Conservation (phyloP, 2,888 invertebrate genomes). For the Tolmerus cingulatus region DNA sequence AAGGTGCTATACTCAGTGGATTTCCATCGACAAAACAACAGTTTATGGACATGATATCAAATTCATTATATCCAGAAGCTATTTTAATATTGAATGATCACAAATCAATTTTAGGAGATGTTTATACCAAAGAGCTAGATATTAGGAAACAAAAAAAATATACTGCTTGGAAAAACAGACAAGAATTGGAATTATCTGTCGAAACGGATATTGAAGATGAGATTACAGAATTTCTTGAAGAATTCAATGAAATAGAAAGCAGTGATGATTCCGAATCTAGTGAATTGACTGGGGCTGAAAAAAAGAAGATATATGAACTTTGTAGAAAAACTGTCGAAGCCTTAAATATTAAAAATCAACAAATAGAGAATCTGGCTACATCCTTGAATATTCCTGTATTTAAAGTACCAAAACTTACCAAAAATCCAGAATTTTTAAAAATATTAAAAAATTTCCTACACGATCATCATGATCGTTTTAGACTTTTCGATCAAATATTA, state of each 20-base stretch:
- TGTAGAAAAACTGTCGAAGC: not conserved
- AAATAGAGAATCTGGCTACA: not conserved
- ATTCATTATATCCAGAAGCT: constrained; percentile 65
- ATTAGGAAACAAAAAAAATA: constrained; percentile 56
- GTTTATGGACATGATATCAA: constrained; percentile 61
- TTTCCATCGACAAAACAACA: constrained; percentile 64
- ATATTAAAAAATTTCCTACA: not conserved
- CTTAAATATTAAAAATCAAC: not conserved
- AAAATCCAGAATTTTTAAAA: not conserved
- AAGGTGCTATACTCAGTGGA: constrained; percentile 68
- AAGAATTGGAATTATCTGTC: not conserved
- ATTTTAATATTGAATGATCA: constrained; percentile 58
- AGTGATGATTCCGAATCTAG: not conserved
- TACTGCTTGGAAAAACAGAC: constrained; percentile 55
- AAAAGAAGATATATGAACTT: not conserved
- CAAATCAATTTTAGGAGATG: constrained; percentile 67
- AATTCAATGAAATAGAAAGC: not conserved
- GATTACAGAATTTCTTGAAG: not conserved
- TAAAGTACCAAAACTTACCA: constrained; percentile 35
- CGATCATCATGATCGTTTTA: constrained; percentile 19
- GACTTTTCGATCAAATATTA: constrained; percentile 68
- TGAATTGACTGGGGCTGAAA: not conserved
- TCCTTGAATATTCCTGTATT: constrained; percentile 40
- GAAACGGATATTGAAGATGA: not conserved
- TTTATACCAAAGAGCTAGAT: constrained; percentile 63